phyloP scores from a whole-genome alignment of 2,113 vertebrate genomes.

The Sinocyclocheilus anophthalmus region DNA sequence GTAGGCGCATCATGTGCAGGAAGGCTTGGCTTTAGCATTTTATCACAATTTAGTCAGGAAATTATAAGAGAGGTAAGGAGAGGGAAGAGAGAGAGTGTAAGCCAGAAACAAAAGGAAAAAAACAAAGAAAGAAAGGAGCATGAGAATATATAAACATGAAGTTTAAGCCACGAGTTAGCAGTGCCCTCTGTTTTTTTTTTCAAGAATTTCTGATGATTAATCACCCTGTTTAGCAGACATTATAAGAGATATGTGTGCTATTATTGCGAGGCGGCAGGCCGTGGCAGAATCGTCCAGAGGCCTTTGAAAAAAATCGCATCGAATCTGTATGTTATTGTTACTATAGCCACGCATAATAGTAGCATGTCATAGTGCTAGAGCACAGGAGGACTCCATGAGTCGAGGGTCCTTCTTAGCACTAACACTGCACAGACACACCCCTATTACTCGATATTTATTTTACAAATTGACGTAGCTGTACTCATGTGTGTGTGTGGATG shows the following conservation, averaged over 20 bases:
- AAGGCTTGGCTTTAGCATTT: too few relatives aligned
- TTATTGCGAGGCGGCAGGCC: conserved; percentile 25
- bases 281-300: conserved; percentile 42
- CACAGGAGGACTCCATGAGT: conserved; percentile 58
- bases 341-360: conserved; percentile 31
- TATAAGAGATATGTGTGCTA: conserved; percentile 41
- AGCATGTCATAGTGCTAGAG: too few relatives aligned
- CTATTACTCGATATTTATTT: conserved; percentile 15
- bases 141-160: conserved; percentile 73
- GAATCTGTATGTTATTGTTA: conserved; percentile 20
- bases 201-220: conserved; percentile 43
- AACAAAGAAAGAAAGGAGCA: conserved; percentile 65
- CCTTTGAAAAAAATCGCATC: conserved; percentile 41
- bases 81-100: too few relatives aligned
- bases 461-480: not conserved
- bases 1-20: too few relatives aligned
- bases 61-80: too few relatives aligned
- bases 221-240: conserved; percentile 43
- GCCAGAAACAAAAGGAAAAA: too few relatives aligned
- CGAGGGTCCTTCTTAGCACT: too few relatives aligned
- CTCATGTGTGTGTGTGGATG: not conserved
- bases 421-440: too few relatives aligned
- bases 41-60: too few relatives aligned
- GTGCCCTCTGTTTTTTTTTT: conserved; percentile 65
- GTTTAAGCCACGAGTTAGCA: conserved; percentile 78